Conservation (phyloP, 2,113 vertebrate genomes). For the Cichladusa arquata region DNA sequence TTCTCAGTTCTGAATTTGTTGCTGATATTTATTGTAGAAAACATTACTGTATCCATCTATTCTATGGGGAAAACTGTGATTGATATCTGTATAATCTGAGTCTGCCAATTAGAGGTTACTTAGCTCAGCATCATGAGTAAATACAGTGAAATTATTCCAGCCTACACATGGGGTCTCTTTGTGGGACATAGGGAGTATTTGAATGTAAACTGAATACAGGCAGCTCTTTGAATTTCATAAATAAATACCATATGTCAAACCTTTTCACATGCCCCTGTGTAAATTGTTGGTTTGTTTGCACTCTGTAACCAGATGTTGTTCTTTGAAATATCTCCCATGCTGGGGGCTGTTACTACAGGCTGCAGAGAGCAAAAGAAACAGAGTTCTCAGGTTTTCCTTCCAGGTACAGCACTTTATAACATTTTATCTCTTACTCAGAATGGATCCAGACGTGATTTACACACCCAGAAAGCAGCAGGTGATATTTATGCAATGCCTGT, state of each 20-base stretch:
- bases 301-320: slow-evolving; percentile 20
- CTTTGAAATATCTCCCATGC: slow-evolving; percentile 4
- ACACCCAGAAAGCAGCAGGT: background rate
- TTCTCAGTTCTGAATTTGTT: background rate
- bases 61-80: background rate
- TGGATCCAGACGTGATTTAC: background rate
- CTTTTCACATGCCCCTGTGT: background rate
- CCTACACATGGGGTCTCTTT: background rate
- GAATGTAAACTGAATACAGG: background rate
- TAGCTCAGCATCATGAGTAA: background rate
- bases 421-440: background rate
- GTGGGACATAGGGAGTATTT: background rate
- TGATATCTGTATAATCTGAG: background rate
- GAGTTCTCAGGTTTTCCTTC: background rate
- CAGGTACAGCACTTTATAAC: background rate
- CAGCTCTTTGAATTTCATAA: slow-evolving; percentile 1
- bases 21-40: background rate
- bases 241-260: slow-evolving; percentile 23
- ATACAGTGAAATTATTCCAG: background rate
- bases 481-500: background rate
- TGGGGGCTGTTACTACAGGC: background rate
- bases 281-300: slow-evolving; percentile 33
- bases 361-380: background rate
- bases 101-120: background rate
- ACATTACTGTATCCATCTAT: background rate